Evolutionary conservation across 2,888 invertebrate genomes (phyloP).

Genomic region (Athetis lepigone): DNA sequence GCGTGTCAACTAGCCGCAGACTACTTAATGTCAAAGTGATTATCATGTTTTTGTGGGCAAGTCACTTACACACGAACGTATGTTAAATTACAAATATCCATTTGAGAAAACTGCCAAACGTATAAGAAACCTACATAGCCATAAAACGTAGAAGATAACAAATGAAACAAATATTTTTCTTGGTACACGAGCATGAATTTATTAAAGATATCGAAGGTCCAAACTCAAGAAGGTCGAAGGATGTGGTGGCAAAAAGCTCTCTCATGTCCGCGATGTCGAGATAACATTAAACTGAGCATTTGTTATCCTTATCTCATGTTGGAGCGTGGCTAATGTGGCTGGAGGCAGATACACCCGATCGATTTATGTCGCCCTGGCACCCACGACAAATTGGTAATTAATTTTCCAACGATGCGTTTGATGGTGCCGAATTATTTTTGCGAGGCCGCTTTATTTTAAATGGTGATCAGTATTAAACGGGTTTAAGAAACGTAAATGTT

Average conservation of each 20-base stretch:
- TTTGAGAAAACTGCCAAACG: conserved; percentile 28
- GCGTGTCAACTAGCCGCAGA: conserved; percentile 31
- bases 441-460: conserved; percentile 72
- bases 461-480: conserved; percentile 77
- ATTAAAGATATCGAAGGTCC: conserved; percentile 70
- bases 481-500: conserved; percentile 63
- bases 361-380: conserved; percentile 90
- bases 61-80: conserved; percentile 6
- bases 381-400: conserved; percentile 91
- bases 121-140: conserved; percentile 16
- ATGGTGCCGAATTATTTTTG: conserved; percentile 88
- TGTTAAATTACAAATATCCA: conserved; percentile 20
- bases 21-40: conserved; percentile 41
- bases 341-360: conserved; percentile 87
- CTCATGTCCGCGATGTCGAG: conserved; percentile 89
- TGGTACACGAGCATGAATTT: conserved; percentile 66
- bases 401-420: conserved; percentile 87
- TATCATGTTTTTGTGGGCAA: conserved; percentile 41
- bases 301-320: conserved; percentile 89
- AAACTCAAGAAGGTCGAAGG: conserved; percentile 82
- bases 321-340: conserved; percentile 89
- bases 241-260: conserved; percentile 90
- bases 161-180: conserved; percentile 60
- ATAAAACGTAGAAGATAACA: conserved; percentile 53
- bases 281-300: conserved; percentile 90